Base-by-base conservation (phyloP, 1,140 invertebrate genomes). In the Bombus breviceps region DNA sequence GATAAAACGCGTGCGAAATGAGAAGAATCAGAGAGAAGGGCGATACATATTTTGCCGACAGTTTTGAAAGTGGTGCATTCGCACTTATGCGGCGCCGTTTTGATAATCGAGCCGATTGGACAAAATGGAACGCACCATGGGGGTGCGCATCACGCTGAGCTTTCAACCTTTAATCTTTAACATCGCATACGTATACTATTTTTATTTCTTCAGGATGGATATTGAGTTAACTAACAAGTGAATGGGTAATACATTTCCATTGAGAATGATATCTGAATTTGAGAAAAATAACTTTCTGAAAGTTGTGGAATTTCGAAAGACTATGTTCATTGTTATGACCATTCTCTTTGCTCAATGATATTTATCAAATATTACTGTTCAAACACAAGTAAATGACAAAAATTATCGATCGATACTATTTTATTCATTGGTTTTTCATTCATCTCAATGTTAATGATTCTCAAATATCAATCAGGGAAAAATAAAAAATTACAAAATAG, bases 81-180 rank as follows among this genome's bases (percentile, higher is more conserved):
- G 69, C 69, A 73, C 83, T 85, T 73, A 18, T 41, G 22, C 43
- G 69, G 69, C 57, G 41, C 69, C 69, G 83, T 81, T 88, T 81
- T 34, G 74, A 62, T 43, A 68, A 85, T 85, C 25, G 34, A 62
- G 12, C 22, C 41, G 66, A 57, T 84, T 66, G 75, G 37, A 72
- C 25, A 64, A 77, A 69, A 25, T 73, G 73, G 75, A 72, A 25
- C 25, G 25, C 41, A 34, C 41, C 13, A 53, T 77, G 39, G 76
- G 81, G 76, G 81, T 79, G 76, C 64, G 64, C 76, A 57, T 37
- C 86, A 87, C 37, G 76, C 86, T 84, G 81, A 77, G 87, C 39
- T 88, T 85, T 88, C 18, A 77, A 89, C 64, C 66, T 88, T 89
- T 13, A 76, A 88, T 66, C 25, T 75, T 72, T 68, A 72, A 83